A percentile compares a stretch with the other conserved stretches of the same genome.
These are phyloP conservation scores for Melanerpes aurifrons DNA, from an alignment of 2,113 vertebrate genomes.

Conservation along the genomic window DNA sequence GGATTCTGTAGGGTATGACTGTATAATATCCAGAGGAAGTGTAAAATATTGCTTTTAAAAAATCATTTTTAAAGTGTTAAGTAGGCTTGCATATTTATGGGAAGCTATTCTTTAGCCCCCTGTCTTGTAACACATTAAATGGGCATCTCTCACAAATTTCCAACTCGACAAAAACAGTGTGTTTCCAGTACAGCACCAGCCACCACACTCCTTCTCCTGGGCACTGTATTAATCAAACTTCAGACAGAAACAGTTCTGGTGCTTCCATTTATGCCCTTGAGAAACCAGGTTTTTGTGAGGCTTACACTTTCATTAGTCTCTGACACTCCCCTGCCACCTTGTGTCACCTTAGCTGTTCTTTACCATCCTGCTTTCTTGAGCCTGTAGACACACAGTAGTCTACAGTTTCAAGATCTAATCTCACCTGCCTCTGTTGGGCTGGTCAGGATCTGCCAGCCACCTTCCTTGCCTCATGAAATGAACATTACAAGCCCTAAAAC, in stretches of 20 bases:
- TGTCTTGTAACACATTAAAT: neutral
- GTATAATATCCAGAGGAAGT: neutral
- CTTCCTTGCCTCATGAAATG: neutral
- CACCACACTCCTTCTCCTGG: neutral
- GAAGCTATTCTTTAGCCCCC: neutral
- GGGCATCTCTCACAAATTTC: neutral
- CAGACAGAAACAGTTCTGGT: neutral
- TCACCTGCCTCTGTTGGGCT: neutral
- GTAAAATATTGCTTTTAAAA: conserved; percentile 32
- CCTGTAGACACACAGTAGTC: neutral
- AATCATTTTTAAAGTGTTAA: neutral
- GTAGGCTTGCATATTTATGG: conserved; percentile 12
- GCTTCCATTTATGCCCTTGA: neutral
- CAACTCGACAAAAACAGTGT: neutral
- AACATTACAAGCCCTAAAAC: neutral
- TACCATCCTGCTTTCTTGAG: neutral
- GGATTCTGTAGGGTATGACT: neutral
- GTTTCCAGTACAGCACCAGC: neutral
- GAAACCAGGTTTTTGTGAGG: neutral
- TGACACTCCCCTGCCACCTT: neutral
- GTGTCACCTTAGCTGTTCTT: neutral
- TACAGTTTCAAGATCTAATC: neutral
- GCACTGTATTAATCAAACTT: conserved; percentile 3
- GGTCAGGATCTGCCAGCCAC: neutral
- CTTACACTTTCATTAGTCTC: neutral